phyloP scores from a whole-genome alignment of 2,888 invertebrate species.

The Drosophila subquinaria region DNA sequence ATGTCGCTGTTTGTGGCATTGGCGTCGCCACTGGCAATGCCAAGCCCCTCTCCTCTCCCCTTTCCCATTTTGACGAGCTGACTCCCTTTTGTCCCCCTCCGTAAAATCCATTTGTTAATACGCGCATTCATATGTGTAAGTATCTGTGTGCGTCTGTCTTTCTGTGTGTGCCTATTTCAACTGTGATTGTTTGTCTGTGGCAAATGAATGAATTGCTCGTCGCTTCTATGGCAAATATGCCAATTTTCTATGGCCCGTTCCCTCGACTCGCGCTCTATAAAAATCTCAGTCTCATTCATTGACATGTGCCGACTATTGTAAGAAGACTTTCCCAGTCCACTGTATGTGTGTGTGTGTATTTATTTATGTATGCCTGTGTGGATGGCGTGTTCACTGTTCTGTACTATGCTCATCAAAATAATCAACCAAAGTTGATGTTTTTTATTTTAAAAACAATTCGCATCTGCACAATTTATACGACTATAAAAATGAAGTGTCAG shows the following conservation, averaged over 20 bases:
- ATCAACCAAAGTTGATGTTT: conserved; percentile 72
- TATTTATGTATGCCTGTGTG: not conserved
- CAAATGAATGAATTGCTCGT: conserved; percentile 79
- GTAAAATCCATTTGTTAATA: conserved; percentile 69
- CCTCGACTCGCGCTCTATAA: conserved; percentile 41
- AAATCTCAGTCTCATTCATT: conserved; percentile 64
- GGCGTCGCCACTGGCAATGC: conserved; percentile 66
- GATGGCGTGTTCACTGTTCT: conserved; percentile 66
- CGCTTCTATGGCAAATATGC: conserved; percentile 74
- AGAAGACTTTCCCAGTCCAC: conserved; percentile 14
- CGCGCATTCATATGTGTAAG: conserved; percentile 73
- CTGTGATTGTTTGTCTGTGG: conserved; percentile 77
- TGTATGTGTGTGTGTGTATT: conserved; percentile 18
- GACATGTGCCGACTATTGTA: conserved; percentile 69
- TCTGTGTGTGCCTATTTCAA: conserved; percentile 56
- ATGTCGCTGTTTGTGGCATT: conserved; percentile 81
- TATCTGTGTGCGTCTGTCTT: conserved; percentile 35
- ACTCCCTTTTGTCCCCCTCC: conserved; percentile 6
- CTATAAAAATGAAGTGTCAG: conserved; percentile 70
- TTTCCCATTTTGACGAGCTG: conserved; percentile 27
- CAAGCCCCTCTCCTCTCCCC: conserved; percentile 3
- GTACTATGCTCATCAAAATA: conserved; percentile 71
- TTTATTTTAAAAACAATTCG: conserved; percentile 62
- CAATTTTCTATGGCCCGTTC: conserved; percentile 60
- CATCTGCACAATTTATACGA: conserved; percentile 65